Evolutionary conservation across 2,888 invertebrate species (phyloP), one percentile per base, ranked within the genome.

Genomic region (Thecophora atra): DNA sequence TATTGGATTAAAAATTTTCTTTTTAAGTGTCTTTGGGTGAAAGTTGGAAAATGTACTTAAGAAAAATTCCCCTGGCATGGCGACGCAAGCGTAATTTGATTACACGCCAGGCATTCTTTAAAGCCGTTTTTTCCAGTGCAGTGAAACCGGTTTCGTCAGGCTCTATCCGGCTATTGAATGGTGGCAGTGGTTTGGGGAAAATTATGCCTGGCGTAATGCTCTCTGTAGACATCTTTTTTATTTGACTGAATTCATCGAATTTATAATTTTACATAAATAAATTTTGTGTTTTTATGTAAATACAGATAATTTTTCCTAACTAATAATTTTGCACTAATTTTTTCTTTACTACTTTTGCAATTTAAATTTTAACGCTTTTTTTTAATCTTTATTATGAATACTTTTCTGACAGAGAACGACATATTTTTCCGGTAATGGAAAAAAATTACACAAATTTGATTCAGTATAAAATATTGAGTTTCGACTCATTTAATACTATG

Each of bases 71-170:
- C 15, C 21, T n/a, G 0, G 78, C 72, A 72, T 78, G 76, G 15
- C 67, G 19, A 13, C 65, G 19, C 26, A 74, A 70, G 5, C 71
- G 42, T 1, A 71, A 67, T 60, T 76, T 76, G n/a, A 74, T 58
- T 2, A 75, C 69, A 58, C 73, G 73, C 77, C 76, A 77, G 42
- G 73, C 73, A 71, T 76, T 75, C 44, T 73, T 73, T 30, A 77
- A 70, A 4, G 75, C 70, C 28, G 67, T 63, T 42, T 74, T 73
- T 71, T 77, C 77, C 13, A 71, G 68, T n/a, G 52, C 0, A 0
- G 72, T 68, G 42, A 77, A 75, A 26, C 75, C 76, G 52, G 62
- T 75, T 56, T 75, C 74, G 37, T 75, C 47, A 11, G 37, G n/a
- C 4, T 19, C 4, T 7, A 68, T 70, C 66, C n/a, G 37, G 4